Evolutionary conservation across 1,140 invertebrate genomes (phyloP).

Genomic region (Homarus americanus): DNA sequence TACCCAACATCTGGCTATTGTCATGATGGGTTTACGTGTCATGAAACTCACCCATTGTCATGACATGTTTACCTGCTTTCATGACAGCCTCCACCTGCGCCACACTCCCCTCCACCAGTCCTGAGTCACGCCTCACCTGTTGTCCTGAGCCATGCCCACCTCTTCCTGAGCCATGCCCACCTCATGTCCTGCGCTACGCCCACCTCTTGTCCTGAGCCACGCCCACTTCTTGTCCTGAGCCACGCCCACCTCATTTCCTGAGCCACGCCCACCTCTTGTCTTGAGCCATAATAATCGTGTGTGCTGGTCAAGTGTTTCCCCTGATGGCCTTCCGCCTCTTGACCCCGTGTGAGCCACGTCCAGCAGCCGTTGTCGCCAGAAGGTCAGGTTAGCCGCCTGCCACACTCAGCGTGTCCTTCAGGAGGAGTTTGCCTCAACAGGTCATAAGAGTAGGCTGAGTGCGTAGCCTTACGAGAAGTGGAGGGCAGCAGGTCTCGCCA

Average conservation of each 20-base stretch:
- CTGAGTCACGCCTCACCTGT: neutral
- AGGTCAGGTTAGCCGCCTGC: neutral
- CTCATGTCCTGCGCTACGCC: neutral
- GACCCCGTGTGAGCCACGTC: neutral
- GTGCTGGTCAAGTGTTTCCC: neutral
- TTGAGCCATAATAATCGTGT: neutral
- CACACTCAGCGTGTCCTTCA: no score
- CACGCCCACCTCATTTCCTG: neutral
- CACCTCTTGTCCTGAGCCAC: neutral
- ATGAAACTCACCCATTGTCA: neutral
- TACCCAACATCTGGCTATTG: neutral
- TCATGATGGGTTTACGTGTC: no score
- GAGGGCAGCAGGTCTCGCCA: constrained; percentile 56
- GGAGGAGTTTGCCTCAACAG: neutral
- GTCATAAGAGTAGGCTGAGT: neutral
- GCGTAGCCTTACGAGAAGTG: neutral
- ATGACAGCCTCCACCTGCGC: no score
- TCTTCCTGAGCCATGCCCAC: neutral
- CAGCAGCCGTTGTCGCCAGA: neutral
- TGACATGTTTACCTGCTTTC: no score
- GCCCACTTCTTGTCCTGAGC: neutral
- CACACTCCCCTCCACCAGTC: neutral
- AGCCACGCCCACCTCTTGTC: neutral
- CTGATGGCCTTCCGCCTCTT: neutral
- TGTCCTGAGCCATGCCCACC: neutral